These are phyloP conservation scores for Brienomyrus longianalis DNA, from an alignment of 2,113 vertebrate genomes.

Conservation along the genomic window DNA sequence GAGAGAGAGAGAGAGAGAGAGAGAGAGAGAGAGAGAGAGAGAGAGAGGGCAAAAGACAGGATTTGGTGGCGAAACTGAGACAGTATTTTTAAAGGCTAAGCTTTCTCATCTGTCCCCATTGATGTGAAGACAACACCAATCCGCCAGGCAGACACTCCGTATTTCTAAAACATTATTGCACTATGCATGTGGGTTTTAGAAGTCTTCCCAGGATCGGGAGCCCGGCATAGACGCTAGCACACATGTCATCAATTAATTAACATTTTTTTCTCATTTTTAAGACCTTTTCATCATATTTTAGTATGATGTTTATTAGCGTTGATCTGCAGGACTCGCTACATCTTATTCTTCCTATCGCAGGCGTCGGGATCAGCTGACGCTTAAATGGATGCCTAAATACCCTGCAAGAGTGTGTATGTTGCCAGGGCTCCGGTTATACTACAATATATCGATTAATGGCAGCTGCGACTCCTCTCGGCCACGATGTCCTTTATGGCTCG, in stretches of 20 bases:
- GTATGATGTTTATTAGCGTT: too few species aligned
- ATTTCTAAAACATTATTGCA: neutral
- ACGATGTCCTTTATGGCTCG: slow-evolving; percentile 12
- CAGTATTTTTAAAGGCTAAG: neutral
- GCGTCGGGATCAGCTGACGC: neutral
- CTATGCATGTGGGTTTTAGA: neutral
- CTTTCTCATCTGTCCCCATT: neutral
- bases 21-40: neutral
- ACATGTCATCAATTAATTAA: neutral
- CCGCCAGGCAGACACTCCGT: neutral
- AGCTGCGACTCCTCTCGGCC: slow-evolving; percentile 15
- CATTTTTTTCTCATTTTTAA: too few species aligned
- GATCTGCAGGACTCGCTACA: too few species aligned
- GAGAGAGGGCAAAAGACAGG: too few species aligned
- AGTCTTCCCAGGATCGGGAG: neutral
- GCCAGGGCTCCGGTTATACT: neutral
- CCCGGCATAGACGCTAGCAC: neutral
- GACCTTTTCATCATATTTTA: too few species aligned
- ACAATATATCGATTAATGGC: slow-evolving; percentile 14
- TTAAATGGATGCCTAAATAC: neutral
- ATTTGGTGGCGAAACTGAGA: too few species aligned
- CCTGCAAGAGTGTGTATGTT: neutral
- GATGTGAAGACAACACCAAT: neutral
- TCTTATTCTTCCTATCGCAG: neutral
- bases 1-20: slow-evolving; percentile 16